These are phyloP conservation scores for Conger conger DNA, from an alignment of 2,113 vertebrate genomes.

Conservation along the genomic window DNA sequence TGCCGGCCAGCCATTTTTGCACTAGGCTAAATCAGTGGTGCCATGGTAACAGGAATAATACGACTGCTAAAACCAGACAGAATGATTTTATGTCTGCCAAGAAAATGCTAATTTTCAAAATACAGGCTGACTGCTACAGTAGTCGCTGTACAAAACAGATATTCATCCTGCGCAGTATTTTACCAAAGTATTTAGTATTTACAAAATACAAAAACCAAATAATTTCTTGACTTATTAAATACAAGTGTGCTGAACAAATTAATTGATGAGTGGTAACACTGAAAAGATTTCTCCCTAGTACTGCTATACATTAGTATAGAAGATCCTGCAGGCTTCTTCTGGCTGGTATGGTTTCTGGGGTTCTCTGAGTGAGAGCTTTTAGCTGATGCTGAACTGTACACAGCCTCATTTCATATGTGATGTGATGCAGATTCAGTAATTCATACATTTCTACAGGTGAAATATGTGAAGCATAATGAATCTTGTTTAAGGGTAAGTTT, in stretches of 20 bases:
- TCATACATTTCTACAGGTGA: neutral
- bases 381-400: neutral
- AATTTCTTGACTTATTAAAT: neutral
- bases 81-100: neutral
- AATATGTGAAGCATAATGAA: neutral
- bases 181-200: neutral
- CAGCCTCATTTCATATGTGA: neutral
- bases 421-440: neutral
- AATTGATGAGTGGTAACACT: neutral
- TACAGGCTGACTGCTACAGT: neutral
- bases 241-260: neutral
- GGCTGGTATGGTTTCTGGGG: neutral
- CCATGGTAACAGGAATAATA: slow-evolving; percentile 19
- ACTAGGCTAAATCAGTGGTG: neutral
- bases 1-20: neutral
- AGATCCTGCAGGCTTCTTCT: neutral
- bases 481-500: neutral
- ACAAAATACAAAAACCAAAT: neutral
- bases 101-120: slow-evolving; percentile 1
- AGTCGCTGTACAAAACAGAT: neutral
- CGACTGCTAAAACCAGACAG: neutral
- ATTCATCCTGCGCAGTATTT: neutral
- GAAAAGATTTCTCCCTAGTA: neutral
- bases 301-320: neutral
- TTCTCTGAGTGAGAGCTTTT: neutral